Conservation (phyloP, 2,113 vertebrate species). For the Hucho hucho region DNA sequence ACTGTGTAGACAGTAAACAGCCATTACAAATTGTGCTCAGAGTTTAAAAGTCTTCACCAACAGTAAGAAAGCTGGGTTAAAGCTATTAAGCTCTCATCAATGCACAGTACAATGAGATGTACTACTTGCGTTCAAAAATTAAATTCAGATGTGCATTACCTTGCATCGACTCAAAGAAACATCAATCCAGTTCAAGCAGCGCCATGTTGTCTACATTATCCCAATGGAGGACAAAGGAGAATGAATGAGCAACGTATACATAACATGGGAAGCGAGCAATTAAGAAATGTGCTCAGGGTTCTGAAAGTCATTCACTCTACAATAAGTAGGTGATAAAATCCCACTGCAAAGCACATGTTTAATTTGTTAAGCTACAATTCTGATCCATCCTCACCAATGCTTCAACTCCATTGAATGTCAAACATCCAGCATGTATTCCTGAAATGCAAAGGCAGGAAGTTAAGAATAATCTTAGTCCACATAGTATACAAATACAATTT, state of each 20-base stretch:
- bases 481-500: too few relatives aligned
- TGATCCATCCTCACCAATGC: too few relatives aligned
- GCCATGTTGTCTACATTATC: neutral
- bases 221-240: neutral
- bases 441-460: too few relatives aligned
- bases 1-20: too few relatives aligned
- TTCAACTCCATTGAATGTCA: too few relatives aligned
- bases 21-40: too few relatives aligned
- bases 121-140: neutral
- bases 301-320: constrained; percentile 23
- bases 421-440: too few relatives aligned
- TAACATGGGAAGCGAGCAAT: neutral
- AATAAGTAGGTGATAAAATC: constrained; percentile 1
- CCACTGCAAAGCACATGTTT: constrained; percentile 9
- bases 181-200: neutral
- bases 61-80: too few relatives aligned
- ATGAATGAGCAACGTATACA: neutral
- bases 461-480: too few relatives aligned
- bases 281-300: constrained; percentile 32
- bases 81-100: too few relatives aligned
- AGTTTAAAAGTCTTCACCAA: too few relatives aligned
- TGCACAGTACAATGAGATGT: too few relatives aligned
- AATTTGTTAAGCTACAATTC: neutral
- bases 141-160: neutral
- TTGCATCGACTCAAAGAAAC: neutral